These are phyloP conservation scores for Dasypolia templi DNA, from an alignment of 2,888 invertebrate genomes.

Conservation along the genomic window DNA sequence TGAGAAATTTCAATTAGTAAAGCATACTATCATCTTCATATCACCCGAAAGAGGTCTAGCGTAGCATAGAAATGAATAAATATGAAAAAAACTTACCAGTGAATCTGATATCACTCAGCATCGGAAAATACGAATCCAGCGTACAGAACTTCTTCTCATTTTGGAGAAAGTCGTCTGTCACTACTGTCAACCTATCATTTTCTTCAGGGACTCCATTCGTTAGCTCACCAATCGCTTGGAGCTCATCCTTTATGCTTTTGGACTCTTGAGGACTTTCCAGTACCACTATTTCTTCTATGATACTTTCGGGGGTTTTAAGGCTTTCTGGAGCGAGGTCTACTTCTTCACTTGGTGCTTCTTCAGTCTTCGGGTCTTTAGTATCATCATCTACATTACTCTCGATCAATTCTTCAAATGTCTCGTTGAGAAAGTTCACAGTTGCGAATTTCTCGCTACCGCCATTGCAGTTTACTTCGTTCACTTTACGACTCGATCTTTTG, in stretches of 20 bases:
- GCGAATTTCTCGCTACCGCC: slow-evolving; percentile 82
- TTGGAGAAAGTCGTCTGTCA: slow-evolving; percentile 85
- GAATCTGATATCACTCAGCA: slow-evolving; percentile 87
- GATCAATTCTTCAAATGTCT: slow-evolving; percentile 85
- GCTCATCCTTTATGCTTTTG: slow-evolving; percentile 59
- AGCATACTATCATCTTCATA: neutral
- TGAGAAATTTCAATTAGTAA: neutral
- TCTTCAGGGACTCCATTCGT: slow-evolving; percentile 70
- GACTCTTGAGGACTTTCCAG: slow-evolving; percentile 60
- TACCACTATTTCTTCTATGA: slow-evolving; percentile 62
- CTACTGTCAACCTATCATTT: slow-evolving; percentile 73
- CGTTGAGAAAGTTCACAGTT: slow-evolving; percentile 83
- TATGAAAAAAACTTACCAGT: slow-evolving; percentile 75
- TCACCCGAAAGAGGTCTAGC: neutral
- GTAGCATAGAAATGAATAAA: neutral
- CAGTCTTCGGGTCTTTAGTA: slow-evolving; percentile 73
- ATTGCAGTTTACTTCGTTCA: slow-evolving; percentile 71
- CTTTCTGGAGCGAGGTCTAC: slow-evolving; percentile 32
- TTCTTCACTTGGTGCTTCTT: slow-evolving; percentile 57
- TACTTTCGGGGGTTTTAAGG: slow-evolving; percentile 52
- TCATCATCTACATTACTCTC: slow-evolving; percentile 88
- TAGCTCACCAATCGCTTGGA: slow-evolving; percentile 58
- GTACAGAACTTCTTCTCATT: slow-evolving; percentile 88
- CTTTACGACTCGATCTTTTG: slow-evolving; percentile 34
- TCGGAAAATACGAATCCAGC: slow-evolving; percentile 80